Conservation (phyloP, 1,140 invertebrate genomes). For the Solenopsis fugax region DNA sequence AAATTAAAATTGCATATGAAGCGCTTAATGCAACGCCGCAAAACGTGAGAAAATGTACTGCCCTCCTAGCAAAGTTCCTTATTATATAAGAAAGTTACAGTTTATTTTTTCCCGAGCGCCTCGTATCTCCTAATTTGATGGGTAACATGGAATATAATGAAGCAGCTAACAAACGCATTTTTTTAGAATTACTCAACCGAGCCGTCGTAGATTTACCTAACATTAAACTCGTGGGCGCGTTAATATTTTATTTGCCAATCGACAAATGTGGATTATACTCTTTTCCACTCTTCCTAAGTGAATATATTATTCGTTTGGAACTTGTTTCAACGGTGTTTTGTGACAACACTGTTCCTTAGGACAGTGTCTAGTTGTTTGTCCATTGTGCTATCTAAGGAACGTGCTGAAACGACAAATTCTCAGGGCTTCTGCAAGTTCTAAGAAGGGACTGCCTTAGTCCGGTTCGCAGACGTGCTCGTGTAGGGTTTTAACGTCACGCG, state of each 20-base stretch:
- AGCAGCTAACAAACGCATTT: slow-evolving; percentile 3
- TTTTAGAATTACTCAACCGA: slow-evolving; percentile 6
- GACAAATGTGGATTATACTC: neutral
- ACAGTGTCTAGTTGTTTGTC: slow-evolving; percentile 5
- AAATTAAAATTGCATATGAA: slow-evolving; percentile 45
- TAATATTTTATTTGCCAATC: neutral
- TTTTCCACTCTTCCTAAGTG: too few species aligned
- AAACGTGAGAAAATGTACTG: slow-evolving; percentile 28
- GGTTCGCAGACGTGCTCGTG: neutral
- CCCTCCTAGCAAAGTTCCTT: slow-evolving; percentile 11
- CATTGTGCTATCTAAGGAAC: slow-evolving; percentile 41
- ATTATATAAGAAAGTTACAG: slow-evolving; percentile 32
- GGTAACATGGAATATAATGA: slow-evolving; percentile 18
- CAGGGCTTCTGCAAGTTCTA: slow-evolving; percentile 27
- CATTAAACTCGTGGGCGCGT: neutral
- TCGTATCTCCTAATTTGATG: slow-evolving; percentile 8
- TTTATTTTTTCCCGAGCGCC: slow-evolving; percentile 40
- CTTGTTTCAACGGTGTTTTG: neutral
- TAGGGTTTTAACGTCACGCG: slow-evolving; percentile 12
- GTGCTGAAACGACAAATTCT: slow-evolving; percentile 49
- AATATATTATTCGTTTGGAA: neutral
- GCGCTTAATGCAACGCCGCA: slow-evolving; percentile 21
- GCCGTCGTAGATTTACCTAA: neutral
- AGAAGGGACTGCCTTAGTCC: slow-evolving; percentile 28
- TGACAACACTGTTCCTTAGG: neutral